Conservation (phyloP, 1,140 invertebrate species). For the Drosophila kepulauana region DNA sequence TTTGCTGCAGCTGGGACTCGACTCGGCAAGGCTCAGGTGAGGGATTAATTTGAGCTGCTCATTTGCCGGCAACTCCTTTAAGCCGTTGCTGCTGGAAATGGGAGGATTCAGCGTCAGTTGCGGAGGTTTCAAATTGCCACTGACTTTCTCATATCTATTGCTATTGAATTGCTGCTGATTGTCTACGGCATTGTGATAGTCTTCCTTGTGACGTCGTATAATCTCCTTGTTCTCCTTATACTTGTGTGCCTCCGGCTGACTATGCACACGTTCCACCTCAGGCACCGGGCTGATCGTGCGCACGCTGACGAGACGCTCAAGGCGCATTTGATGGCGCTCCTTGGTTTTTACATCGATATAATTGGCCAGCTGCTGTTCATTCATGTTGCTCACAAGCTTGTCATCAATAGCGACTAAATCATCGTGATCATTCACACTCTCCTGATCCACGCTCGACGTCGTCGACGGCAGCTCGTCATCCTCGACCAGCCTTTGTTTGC, state of each 20-base stretch:
- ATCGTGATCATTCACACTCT: neutral
- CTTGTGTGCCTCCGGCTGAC: slow-evolving; percentile 88
- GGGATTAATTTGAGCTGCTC: slow-evolving; percentile 12
- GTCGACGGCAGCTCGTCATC: slow-evolving; percentile 49
- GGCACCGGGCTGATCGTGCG: slow-evolving; percentile 90
- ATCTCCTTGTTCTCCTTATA: slow-evolving; percentile 93
- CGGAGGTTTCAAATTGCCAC: neutral
- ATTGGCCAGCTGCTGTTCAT: slow-evolving; percentile 44
- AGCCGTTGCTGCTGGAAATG: slow-evolving; percentile 49
- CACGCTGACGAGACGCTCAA: slow-evolving; percentile 87
- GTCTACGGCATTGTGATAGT: slow-evolving; percentile 61
- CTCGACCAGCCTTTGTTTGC: slow-evolving; percentile 59
- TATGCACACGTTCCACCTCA: slow-evolving; percentile 90
- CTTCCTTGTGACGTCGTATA: slow-evolving; percentile 89
- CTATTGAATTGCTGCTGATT: no score
- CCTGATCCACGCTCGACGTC: neutral
- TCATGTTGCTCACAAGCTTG: slow-evolving; percentile 48
- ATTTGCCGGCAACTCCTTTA: slow-evolving; percentile 78
- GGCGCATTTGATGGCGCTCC: slow-evolving; percentile 64
- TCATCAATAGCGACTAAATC: slow-evolving; percentile 42
- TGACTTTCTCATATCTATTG: no score
- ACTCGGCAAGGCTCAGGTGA: neutral
- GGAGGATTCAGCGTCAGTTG: no score
- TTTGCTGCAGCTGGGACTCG: slow-evolving; percentile 46
- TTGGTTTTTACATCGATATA: slow-evolving; percentile 59